Evolutionary conservation across 2,888 invertebrate species (phyloP), one percentile per base, ranked within the genome.

Genomic region (Atethmia centrago): DNA sequence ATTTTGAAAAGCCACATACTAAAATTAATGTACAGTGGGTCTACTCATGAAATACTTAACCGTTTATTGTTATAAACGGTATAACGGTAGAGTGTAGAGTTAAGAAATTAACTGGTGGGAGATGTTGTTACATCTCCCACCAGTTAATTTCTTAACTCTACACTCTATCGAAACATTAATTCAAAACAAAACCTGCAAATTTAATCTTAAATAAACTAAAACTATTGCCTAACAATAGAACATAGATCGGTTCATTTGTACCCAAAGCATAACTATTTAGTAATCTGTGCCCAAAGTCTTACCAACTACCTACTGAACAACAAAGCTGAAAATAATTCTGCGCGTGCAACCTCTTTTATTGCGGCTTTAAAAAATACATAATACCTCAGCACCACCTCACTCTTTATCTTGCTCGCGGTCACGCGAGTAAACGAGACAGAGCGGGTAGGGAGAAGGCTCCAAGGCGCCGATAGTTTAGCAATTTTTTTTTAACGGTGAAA

Each of bases 331-430:
- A 25, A 74, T 45, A 51, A 56, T 69, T 59, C 49, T 42, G 66
- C 66, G 7, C 42, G 53, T 79, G 36, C 79, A 56, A 55, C n/a
- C 74, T 56, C 55, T 66, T 65, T 80, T 56, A 80, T 62, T 58
- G 53, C 36, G 14, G 40, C 9, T 12, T 14, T 63, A 49, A 45
- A n/a, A n/a, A n/a, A n/a, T n/a, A n/a, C n/a, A n/a, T 31, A 31
- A 31, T 31, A 31, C 31, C 31, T 31, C 4, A 31, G 31, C 4
- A 4, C 31, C 4, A 31, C 31, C 36, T 36, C 36, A 36, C 36
- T 36, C 36, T 36, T 36, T 36, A 4, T 36, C 36, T 36, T 36
- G 4, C 36, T 36, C 36, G 36, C 36, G 36, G 4, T 2, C 36
- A n/a, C n/a, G n/a, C n/a, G n/a, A n/a, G n/a, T n/a, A 36, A 36